Evolutionary conservation across 2,888 invertebrate species (phyloP).

Genomic region (Strigamia crassipes): DNA sequence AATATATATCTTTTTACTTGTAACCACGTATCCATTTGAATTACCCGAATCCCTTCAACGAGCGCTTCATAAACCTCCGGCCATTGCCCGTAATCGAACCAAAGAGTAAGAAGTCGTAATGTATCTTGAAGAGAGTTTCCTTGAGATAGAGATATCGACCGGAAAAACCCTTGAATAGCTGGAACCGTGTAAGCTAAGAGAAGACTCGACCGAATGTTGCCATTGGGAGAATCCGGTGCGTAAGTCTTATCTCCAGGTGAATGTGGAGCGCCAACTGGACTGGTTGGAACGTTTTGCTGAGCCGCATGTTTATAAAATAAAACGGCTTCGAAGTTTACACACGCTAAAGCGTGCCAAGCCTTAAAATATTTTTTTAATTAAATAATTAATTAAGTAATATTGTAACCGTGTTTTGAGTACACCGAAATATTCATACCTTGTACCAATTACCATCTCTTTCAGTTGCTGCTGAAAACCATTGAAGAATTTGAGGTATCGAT

Average conservation of each 20-base stretch:
- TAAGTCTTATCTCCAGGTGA: slow-evolving; percentile 45
- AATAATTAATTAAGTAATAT: background rate
- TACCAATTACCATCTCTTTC: slow-evolving; percentile 82
- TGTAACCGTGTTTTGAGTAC: background rate
- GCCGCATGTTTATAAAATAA: slow-evolving; percentile 65
- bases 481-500: slow-evolving; percentile 74
- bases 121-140: slow-evolving; percentile 93
- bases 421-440: slow-evolving; percentile 56
- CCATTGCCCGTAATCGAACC: slow-evolving; percentile 98
- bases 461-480: slow-evolving; percentile 80
- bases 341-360: slow-evolving; percentile 98
- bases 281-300: slow-evolving; percentile 47
- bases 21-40: slow-evolving; percentile 97
- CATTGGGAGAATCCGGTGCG: slow-evolving; percentile 44
- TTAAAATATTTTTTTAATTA: slow-evolving; percentile 47
- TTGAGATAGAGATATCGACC: slow-evolving; percentile 88
- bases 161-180: slow-evolving; percentile 94
- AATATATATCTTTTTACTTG: slow-evolving; percentile 65
- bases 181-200: slow-evolving; percentile 77
- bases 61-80: slow-evolving; percentile 92
- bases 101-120: slow-evolving; percentile 87
- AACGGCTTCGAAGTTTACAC: slow-evolving; percentile 96
- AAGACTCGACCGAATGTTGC: background rate
- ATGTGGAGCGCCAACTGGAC: slow-evolving; percentile 12
- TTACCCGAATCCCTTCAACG: slow-evolving; percentile 85